Evolutionary conservation across 2,888 invertebrate genomes (phyloP).

Genomic region (Xylota sylvarum): DNA sequence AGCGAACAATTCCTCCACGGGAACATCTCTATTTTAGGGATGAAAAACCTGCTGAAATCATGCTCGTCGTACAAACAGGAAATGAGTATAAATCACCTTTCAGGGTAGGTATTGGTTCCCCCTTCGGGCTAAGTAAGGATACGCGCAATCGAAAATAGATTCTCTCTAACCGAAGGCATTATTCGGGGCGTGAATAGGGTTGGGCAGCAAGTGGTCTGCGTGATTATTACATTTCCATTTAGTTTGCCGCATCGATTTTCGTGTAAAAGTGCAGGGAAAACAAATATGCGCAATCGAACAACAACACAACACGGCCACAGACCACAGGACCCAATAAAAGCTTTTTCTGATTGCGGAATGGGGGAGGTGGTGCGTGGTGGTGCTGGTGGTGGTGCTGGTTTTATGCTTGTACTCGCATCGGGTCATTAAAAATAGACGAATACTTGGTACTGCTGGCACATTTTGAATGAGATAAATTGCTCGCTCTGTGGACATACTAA

Average conservation of each 20-base stretch:
- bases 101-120: background rate
- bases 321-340: constrained; percentile 52
- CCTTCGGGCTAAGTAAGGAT: constrained; percentile 8
- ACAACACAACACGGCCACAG: constrained; percentile 17
- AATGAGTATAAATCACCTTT: constrained; percentile 34
- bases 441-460: constrained; percentile 20
- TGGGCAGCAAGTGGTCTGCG: constrained; percentile 43
- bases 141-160: constrained; percentile 35
- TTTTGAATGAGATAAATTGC: constrained; percentile 37
- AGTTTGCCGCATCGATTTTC: constrained; percentile 33
- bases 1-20: background rate
- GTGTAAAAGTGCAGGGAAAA: constrained; percentile 23
- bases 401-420: constrained; percentile 18
- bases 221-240: constrained; percentile 58
- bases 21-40: constrained; percentile 1
- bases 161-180: constrained; percentile 25
- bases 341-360: constrained; percentile 21
- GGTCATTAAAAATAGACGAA: constrained; percentile 63
- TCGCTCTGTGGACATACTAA: constrained; percentile 7
- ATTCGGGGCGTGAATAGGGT: constrained; percentile 27
- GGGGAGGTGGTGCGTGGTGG: background rate
- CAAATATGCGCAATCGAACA: constrained; percentile 30
- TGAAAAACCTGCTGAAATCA: constrained; percentile 28
- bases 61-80: constrained; percentile 7
- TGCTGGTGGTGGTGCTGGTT: constrained; percentile 16